Evolutionary conservation across 2,797 vertebrate genomes (phyloP).

Genomic region (Sternarchorhynchus goeldii): DNA sequence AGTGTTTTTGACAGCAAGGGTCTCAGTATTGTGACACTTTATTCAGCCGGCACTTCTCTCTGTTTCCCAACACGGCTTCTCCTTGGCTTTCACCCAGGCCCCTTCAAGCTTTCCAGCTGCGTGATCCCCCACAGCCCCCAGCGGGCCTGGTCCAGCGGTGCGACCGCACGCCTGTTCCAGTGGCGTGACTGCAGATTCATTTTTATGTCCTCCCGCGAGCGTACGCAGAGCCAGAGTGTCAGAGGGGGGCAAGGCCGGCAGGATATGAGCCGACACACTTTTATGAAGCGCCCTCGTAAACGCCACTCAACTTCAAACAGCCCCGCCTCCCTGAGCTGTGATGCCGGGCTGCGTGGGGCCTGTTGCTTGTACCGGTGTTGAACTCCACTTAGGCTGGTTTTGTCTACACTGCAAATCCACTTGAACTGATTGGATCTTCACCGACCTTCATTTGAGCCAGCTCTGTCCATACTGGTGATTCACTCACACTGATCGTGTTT

Average conservation of each 20-base stretch:
- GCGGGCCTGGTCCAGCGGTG: slow-evolving; percentile 35
- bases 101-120: background rate
- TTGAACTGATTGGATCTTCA: background rate
- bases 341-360: slow-evolving; percentile 44
- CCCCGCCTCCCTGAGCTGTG: slow-evolving; percentile 9
- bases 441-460: background rate
- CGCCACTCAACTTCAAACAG: slow-evolving; percentile 61
- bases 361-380: background rate
- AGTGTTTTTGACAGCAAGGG: background rate
- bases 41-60: slow-evolving; percentile 8
- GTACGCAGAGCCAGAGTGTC: slow-evolving; percentile 46
- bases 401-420: background rate
- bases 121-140: background rate
- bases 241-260: slow-evolving; percentile 45
- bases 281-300: slow-evolving; percentile 65
- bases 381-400: background rate
- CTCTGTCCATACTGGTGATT: background rate
- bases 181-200: slow-evolving; percentile 7
- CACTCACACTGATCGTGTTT: background rate
- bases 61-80: slow-evolving; percentile 3
- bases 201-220: slow-evolving; percentile 49
- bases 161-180: background rate
- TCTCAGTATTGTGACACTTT: no score
- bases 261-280: slow-evolving; percentile 59
- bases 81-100: slow-evolving; percentile 29